A percentile compares a stretch with the other conserved stretches of the same genome.
phyloP scores from a whole-genome alignment of 2,113 vertebrate genomes.

The Xiphorhynchus elegans region DNA sequence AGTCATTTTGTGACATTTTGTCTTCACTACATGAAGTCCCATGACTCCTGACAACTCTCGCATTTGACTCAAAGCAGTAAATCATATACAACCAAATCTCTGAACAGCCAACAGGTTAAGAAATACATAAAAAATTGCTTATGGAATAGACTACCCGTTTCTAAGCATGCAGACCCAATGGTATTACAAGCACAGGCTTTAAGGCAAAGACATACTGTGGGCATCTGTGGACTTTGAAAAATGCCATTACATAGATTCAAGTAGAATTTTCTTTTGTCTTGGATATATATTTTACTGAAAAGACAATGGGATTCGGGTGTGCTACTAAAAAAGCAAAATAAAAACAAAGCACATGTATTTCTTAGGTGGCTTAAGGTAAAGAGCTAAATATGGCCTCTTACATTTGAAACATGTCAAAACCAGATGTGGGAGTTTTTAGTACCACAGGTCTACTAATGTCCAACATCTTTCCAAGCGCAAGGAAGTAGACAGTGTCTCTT shows the following conservation, averaged over 20 bases:
- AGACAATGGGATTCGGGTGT: neutral
- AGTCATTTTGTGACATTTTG: neutral
- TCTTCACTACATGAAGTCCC: neutral
- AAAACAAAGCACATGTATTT: neutral
- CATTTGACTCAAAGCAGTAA: neutral
- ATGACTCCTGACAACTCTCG: neutral
- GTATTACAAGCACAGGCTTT: neutral
- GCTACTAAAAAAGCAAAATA: neutral
- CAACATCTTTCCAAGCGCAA: neutral
- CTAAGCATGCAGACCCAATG: neutral
- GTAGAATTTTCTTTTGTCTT: neutral
- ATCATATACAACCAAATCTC: neutral
- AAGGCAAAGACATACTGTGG: neutral
- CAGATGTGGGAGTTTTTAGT: neutral
- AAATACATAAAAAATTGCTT: neutral
- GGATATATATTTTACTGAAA: neutral
- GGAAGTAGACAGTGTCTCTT: neutral
- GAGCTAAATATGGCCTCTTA: neutral
- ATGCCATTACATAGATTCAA: neutral
- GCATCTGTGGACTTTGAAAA: neutral
- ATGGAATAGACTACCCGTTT: neutral
- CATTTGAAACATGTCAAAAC: neutral
- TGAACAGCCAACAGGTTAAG: neutral
- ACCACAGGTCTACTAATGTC: neutral
- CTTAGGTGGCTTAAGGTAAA: neutral